Percentiles rank a stretch among this genome's conserved stretches.
Conservation (phyloP, 2,888 invertebrate genomes). For the Epirrhoe tristata region DNA sequence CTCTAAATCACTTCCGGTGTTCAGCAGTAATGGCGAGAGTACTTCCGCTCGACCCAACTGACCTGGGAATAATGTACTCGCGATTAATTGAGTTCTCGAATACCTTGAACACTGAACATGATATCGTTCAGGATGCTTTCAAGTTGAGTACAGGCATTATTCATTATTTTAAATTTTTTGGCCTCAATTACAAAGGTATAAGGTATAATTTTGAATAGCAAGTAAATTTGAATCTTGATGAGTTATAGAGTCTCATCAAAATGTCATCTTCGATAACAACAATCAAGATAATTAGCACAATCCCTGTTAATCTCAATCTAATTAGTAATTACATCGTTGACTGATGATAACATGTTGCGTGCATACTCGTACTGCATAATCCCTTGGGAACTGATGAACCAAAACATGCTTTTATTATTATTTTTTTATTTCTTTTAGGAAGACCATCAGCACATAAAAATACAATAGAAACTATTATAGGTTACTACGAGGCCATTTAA, state of each 20-base stretch:
- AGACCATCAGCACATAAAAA: too few relatives aligned
- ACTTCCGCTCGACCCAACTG: constrained; percentile 50
- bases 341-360: constrained; percentile 14
- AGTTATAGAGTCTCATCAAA: constrained; percentile 3
- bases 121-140: constrained; percentile 4
- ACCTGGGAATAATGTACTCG: constrained; percentile 52
- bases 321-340: constrained; percentile 24
- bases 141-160: not conserved
- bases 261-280: constrained; percentile 7
- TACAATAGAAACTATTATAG: too few relatives aligned
- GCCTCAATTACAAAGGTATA: not conserved
- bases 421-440: too few relatives aligned
- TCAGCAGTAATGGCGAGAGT: constrained; percentile 55
- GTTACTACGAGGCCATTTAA: too few relatives aligned
- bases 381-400: not conserved
- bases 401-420: constrained; percentile 16
- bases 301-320: constrained; percentile 20
- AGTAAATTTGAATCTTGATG: not conserved
- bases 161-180: not conserved
- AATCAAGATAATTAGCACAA: constrained; percentile 7
- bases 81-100: constrained; percentile 55
- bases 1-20: constrained; percentile 66
- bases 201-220: not conserved
- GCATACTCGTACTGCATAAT: too few relatives aligned
- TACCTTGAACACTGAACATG: constrained; percentile 13